Percentiles rank a stretch among this genome's conserved stretches.
phyloP scores from a whole-genome alignment of 2,888 invertebrate species.

The Agapostemon virescens region DNA sequence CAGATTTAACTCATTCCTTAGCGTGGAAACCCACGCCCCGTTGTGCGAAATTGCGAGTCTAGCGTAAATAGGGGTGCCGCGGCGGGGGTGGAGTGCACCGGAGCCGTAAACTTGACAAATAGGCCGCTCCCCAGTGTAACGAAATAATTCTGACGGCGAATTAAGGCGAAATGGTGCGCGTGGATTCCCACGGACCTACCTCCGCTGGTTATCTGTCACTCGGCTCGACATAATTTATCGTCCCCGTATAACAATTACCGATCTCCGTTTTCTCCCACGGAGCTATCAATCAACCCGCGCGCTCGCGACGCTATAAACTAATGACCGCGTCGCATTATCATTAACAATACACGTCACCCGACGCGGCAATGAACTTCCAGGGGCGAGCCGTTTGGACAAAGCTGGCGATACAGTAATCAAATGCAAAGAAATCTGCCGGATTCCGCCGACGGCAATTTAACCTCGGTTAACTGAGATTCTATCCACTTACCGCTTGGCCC shows the following conservation, averaged over 20 bases:
- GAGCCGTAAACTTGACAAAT: conserved; percentile 23
- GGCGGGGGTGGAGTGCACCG: background rate
- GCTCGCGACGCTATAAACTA: background rate
- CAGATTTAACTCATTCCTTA: conserved; percentile 13
- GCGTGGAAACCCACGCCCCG: conserved; percentile 6
- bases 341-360: background rate
- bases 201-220: conserved; percentile 38
- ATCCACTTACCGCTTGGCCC: conserved; percentile 3
- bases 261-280: background rate
- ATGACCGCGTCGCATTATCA: conserved; percentile 14
- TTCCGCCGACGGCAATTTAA: background rate
- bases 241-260: conserved; percentile 39
- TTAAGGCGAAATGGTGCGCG: conserved; percentile 26
- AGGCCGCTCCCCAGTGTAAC: conserved; percentile 5
- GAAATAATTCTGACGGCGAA: conserved; percentile 27
- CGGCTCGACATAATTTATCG: conserved; percentile 12
- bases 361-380: background rate
- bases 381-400: background rate
- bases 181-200: conserved; percentile 16
- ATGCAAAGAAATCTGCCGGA: background rate
- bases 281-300: conserved; percentile 34
- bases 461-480: conserved; percentile 10
- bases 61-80: conserved; percentile 16
- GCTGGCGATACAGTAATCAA: background rate
- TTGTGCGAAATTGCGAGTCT: conserved; percentile 8